Conservation (phyloP, 2,888 invertebrate genomes). For the Diadegma fenestrale region DNA sequence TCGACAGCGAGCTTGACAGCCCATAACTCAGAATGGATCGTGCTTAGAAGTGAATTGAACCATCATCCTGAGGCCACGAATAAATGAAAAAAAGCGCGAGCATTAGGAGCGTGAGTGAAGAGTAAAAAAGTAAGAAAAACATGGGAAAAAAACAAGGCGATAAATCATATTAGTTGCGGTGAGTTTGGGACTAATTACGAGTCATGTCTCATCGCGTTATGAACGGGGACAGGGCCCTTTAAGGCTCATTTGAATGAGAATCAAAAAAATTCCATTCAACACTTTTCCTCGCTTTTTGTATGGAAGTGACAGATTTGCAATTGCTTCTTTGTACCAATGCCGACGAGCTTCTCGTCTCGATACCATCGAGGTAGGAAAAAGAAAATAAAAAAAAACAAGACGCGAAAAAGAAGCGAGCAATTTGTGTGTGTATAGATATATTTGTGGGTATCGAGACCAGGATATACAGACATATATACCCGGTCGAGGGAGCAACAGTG, state of each 20-base stretch:
- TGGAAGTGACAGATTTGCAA: slow-evolving; percentile 43
- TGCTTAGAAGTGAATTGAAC: neutral
- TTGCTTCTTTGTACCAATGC: slow-evolving; percentile 40
- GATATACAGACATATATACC: neutral
- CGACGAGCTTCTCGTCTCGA: slow-evolving; percentile 43
- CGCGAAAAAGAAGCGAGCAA: slow-evolving; percentile 46
- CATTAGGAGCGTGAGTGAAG: neutral
- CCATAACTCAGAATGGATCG: neutral
- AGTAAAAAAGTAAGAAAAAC: neutral
- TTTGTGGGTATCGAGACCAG: too few species aligned
- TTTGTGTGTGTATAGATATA: slow-evolving; percentile 18
- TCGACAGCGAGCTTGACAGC: neutral
- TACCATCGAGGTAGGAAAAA: slow-evolving; percentile 20
- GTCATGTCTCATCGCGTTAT: neutral
- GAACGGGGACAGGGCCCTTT: slow-evolving; percentile 17
- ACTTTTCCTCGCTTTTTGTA: neutral
- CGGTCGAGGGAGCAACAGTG: slow-evolving; percentile 31
- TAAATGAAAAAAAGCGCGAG: neutral
- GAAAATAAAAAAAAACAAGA: slow-evolving; percentile 21
- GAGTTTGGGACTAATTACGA: neutral
- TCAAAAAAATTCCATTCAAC: neutral
- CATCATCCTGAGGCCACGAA: neutral
- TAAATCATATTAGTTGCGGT: slow-evolving; percentile 39
- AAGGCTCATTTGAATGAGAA: slow-evolving; percentile 54
- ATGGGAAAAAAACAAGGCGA: neutral